Base-by-base conservation (phyloP, 2,113 vertebrate genomes). In the Calyptommatus sinebrachiatus region DNA sequence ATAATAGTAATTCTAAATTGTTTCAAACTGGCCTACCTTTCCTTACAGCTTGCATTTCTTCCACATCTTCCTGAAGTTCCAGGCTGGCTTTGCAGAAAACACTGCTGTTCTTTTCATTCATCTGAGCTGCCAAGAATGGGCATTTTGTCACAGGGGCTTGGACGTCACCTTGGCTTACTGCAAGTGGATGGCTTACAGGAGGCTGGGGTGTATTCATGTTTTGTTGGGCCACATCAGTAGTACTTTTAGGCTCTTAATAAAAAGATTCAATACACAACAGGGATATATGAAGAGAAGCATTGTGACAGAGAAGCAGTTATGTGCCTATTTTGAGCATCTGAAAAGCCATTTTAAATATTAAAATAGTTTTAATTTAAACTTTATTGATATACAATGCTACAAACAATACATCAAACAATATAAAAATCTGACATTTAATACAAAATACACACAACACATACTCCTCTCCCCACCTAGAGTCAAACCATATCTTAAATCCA, bases 101-200 rank as follows among this genome's bases (percentile, higher is more conserved):
- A 0, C 81, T 95, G 90, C 97, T 98, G 87, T 95, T 95, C 75
- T 91, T 93, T 89, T 97, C 97, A 61, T 90, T 96, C 97, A 99
- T 97, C 91, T 99, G 96, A 57, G 97, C 98, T 6, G 97, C 97
- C 89, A 99, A 94, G 88, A 99, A 99, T 0, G 98, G 98, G 90
- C 98, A 99, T 69, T 97, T 99, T 66, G 96, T 97, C 6, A 95
- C 93, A 1, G 89, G 77, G 0, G 81, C 82, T 77, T 97, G 97
- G 57, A 91, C 90, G 78, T 76, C 61, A 0, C 84, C 82, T 77
- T 96, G 96, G 77, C 92, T 92, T 11, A 83, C 48, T 22, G 94
- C 77, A 18, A 91, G 85, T 0, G 92, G 93, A 83, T 97, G 96
- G 68, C 93, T 94, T 57, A 86, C 14, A 0, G 95, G 96, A 68